A percentile compares a stretch with the other conserved stretches of the same genome.
Evolutionary conservation across 2,113 vertebrate genomes (phyloP).

Genomic region (Petrocephalus microphthalmus): DNA sequence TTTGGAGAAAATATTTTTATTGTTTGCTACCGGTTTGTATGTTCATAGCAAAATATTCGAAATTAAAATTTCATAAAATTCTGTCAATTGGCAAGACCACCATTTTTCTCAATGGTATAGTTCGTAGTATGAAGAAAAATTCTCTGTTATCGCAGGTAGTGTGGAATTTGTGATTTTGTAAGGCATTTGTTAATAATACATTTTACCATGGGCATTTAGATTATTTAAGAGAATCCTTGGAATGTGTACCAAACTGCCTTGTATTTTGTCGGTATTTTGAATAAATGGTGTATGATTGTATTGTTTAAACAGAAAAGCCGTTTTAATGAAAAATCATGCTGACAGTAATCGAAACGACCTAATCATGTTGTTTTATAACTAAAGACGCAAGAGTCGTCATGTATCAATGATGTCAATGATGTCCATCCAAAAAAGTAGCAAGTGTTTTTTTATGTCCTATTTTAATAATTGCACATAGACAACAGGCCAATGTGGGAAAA

Average conservation of each 20-base stretch:
- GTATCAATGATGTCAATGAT: neutral
- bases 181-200: constrained; percentile 33
- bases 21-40: constrained; percentile 68
- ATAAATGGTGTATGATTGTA: constrained; percentile 57
- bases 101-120: constrained; percentile 46
- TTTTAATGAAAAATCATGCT: neutral
- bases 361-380: neutral
- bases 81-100: constrained; percentile 37
- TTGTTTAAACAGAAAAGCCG: constrained; percentile 37
- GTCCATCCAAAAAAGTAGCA: neutral
- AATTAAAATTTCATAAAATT: constrained; percentile 46
- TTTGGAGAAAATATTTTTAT: constrained; percentile 45
- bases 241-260: constrained; percentile 60
- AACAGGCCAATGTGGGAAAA: neutral
- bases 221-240: constrained; percentile 46
- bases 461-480: neutral
- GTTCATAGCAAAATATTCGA: constrained; percentile 41
- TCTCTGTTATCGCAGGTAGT: constrained; percentile 47
- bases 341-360: neutral
- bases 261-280: constrained; percentile 61
- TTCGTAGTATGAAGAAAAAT: constrained; percentile 61
- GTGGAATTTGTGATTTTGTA: constrained; percentile 56
- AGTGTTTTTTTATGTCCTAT: neutral
- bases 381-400: neutral
- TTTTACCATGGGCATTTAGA: constrained; percentile 43